A percentile compares a stretch with the other conserved stretches of the same genome.
phyloP scores from a whole-genome alignment of 2,888 invertebrate genomes.

The Agrochola litura region DNA sequence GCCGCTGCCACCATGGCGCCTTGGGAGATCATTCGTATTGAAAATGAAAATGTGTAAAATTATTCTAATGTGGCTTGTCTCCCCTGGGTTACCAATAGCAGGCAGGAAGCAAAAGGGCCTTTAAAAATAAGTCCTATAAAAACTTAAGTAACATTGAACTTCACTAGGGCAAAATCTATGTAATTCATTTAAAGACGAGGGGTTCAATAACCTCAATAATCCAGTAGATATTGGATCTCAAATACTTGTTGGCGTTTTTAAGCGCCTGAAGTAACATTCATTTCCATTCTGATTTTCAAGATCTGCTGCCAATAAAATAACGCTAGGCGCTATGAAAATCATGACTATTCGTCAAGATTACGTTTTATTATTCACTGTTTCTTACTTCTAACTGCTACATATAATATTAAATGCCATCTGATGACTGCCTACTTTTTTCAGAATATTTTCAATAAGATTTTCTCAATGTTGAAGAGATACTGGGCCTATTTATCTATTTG shows the following conservation, averaged over 20 bases:
- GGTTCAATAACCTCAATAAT: neutral
- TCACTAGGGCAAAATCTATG: neutral
- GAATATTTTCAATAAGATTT: too few species aligned
- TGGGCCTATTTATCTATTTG: neutral
- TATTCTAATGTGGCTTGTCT: neutral
- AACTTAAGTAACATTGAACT: too few species aligned
- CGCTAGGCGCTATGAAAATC: conserved; percentile 14
- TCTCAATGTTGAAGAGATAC: neutral
- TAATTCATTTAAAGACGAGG: neutral
- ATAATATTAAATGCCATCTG: too few species aligned
- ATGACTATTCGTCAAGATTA: neutral
- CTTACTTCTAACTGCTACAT: neutral
- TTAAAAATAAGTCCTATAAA: neutral
- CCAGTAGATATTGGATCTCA: neutral
- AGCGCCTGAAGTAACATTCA: conserved; percentile 20
- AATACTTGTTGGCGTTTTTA: neutral
- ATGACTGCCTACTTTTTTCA: neutral
- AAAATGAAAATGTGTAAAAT: neutral
- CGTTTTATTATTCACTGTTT: neutral
- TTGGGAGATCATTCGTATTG: neutral
- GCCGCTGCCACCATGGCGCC: too few species aligned
- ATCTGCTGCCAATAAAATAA: neutral
- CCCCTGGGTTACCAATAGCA: neutral
- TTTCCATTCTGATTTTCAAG: neutral
- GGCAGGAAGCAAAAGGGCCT: neutral